These are phyloP conservation scores for Lydus trimaculatus DNA, from an alignment of 2,888 invertebrate species.

Conservation along the genomic window DNA sequence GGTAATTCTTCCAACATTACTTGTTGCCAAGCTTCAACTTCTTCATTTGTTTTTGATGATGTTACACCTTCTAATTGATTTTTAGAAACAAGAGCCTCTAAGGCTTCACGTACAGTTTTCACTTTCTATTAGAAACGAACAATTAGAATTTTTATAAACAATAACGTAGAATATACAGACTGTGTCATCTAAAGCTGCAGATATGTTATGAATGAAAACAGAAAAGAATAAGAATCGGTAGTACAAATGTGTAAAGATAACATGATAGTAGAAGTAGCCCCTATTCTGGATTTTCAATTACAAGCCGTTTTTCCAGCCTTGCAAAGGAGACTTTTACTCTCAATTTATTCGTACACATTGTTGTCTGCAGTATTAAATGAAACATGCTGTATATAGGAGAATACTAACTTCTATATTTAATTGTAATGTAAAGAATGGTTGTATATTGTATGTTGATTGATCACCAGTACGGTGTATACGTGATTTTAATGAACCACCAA, in stretches of 20 bases:
- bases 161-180: too few relatives aligned
- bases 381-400: too few relatives aligned
- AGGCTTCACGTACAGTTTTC: conserved; percentile 82
- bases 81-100: conserved; percentile 84
- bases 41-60: conserved; percentile 79
- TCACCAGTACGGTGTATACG: conserved; percentile 78
- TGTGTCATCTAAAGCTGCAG: too few relatives aligned
- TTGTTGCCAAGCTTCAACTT: conserved; percentile 90
- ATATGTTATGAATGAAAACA: too few relatives aligned
- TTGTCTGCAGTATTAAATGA: too few relatives aligned
- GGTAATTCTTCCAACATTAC: conserved; percentile 89
- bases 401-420: conserved; percentile 86
- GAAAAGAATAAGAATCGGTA: too few relatives aligned
- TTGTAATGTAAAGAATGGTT: conserved; percentile 95
- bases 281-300: too few relatives aligned
- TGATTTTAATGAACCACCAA: conserved; percentile 89
- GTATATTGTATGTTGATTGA: conserved; percentile 87
- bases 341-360: too few relatives aligned
- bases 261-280: too few relatives aligned
- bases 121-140: conserved; percentile 69
- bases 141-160: conserved; percentile 21
- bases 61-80: conserved; percentile 89
- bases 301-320: too few relatives aligned
- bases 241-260: too few relatives aligned
- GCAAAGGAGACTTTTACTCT: too few relatives aligned